A percentile compares a stretch with the other conserved stretches of the same genome.
Evolutionary conservation across 2,888 invertebrate genomes (phyloP).

Genomic region (Chorisops tibialis): DNA sequence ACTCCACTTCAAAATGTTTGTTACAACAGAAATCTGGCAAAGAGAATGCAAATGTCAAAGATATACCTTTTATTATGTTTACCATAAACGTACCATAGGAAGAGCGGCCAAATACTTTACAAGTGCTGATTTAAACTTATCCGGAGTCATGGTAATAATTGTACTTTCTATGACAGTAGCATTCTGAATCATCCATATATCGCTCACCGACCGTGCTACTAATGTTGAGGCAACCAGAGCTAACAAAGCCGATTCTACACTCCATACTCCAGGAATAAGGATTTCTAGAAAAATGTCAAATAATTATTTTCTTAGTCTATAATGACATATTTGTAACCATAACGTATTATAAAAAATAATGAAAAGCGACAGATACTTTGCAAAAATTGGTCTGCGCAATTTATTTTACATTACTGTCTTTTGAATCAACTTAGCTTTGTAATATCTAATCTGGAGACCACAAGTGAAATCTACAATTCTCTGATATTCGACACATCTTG

Average conservation of each 20-base stretch:
- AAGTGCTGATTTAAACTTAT: constrained; percentile 71
- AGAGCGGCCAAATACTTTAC: constrained; percentile 77
- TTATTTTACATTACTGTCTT: too few relatives aligned
- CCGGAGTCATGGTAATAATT: constrained; percentile 83
- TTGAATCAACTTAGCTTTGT: too few relatives aligned
- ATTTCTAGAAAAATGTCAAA: constrained; percentile 58
- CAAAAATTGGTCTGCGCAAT: too few relatives aligned
- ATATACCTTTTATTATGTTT: background rate
- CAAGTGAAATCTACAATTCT: too few relatives aligned
- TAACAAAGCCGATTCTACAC: constrained; percentile 72
- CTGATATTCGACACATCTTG: too few relatives aligned
- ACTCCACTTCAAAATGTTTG: constrained; percentile 91
- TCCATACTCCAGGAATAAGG: constrained; percentile 74
- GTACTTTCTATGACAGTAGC: constrained; percentile 92
- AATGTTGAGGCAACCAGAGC: constrained; percentile 74
- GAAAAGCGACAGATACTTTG: too few relatives aligned
- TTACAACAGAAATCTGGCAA: constrained; percentile 83
- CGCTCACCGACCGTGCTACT: constrained; percentile 86
- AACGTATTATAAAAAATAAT: too few relatives aligned
- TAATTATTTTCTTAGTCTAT: too few relatives aligned
- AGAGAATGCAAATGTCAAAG: constrained; percentile 39
- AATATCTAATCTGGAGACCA: too few relatives aligned
- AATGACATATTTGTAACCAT: too few relatives aligned
- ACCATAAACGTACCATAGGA: constrained; percentile 75
- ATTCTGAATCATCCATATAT: constrained; percentile 95